phyloP scores from a whole-genome alignment of 2,113 vertebrate genomes.

The Nothoprocta perdicaria region DNA sequence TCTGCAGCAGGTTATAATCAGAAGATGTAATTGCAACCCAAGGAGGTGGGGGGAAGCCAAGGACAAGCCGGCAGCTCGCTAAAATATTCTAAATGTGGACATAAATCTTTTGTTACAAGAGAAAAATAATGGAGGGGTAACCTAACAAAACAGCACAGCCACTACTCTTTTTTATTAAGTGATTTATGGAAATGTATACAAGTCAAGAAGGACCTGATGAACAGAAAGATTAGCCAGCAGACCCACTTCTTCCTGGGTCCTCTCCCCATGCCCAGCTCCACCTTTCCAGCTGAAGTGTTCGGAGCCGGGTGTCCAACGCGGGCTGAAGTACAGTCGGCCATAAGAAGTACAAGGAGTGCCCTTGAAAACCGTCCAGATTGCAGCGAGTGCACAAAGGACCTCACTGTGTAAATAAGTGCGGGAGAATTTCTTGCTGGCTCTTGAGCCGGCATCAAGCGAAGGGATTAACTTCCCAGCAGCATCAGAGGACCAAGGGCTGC shows the following conservation, averaged over 20 bases:
- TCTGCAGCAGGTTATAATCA: neutral
- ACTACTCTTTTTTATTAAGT: neutral
- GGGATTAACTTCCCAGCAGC: conserved; percentile 23
- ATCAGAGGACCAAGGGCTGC: neutral
- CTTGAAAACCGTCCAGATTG: conserved; percentile 61
- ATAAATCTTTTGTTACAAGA: neutral
- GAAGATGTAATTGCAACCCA: conserved; percentile 31
- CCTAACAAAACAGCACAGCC: neutral
- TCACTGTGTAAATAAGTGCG: conserved; percentile 2
- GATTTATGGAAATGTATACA: conserved; percentile 4
- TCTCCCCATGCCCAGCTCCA: neutral
- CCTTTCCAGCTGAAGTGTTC: neutral
- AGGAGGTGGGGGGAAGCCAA: neutral
- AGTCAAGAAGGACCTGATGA: neutral
- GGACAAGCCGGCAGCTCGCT: neutral
- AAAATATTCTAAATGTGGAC: neutral
- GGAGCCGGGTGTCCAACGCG: neutral
- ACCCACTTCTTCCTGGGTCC: neutral
- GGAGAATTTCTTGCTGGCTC: conserved; percentile 6
- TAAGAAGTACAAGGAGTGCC: conserved; percentile 30
- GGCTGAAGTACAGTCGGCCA: conserved; percentile 36
- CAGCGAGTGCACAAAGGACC: conserved; percentile 37
- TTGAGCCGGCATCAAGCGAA: neutral
- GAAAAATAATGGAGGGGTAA: neutral
- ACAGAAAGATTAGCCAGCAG: neutral